phyloP scores from a whole-genome alignment of 2,113 vertebrate genomes.

The Otolemur garnettii region DNA sequence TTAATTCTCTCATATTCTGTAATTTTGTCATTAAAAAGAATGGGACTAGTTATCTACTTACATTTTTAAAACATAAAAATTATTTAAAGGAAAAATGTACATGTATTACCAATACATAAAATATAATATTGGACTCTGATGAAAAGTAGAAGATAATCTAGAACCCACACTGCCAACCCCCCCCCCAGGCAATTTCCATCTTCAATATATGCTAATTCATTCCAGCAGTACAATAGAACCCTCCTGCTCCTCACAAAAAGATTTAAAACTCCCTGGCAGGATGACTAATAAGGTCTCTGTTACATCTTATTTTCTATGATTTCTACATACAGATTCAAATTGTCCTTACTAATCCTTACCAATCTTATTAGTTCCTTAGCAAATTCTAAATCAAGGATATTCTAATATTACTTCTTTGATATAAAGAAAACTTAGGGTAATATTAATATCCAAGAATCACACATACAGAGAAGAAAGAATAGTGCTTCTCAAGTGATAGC shows the following conservation, averaged over 20 bases:
- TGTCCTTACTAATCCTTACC: slow-evolving; percentile 33
- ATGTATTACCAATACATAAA: slow-evolving; percentile 47
- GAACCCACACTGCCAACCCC: too few species aligned
- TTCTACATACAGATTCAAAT: slow-evolving; percentile 13
- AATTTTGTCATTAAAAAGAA: slow-evolving; percentile 41
- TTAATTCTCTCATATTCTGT: not conserved
- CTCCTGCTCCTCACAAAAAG: not conserved
- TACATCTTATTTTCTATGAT: slow-evolving; percentile 15
- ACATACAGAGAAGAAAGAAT: slow-evolving; percentile 6
- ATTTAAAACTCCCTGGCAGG: slow-evolving; percentile 1
- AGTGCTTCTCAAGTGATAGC: slow-evolving; percentile 3
- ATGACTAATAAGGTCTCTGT: not conserved
- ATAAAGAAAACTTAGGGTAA: slow-evolving; percentile 37
- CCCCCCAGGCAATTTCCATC: not conserved
- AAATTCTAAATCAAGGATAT: slow-evolving; percentile 55
- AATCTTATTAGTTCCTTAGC: not conserved
- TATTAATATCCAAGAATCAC: slow-evolving; percentile 25
- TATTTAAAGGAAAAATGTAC: not conserved
- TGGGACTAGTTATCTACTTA: not conserved
- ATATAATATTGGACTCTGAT: not conserved
- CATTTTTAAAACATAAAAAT: slow-evolving; percentile 33
- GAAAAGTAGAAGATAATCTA: not conserved
- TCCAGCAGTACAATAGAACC: not conserved
- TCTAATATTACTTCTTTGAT: not conserved
- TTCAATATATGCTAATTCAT: not conserved